A percentile compares a stretch with the other conserved stretches of the same genome.
Conservation (phyloP, 92 coral and sea anemone species). For the Phymanthus crucifer region DNA sequence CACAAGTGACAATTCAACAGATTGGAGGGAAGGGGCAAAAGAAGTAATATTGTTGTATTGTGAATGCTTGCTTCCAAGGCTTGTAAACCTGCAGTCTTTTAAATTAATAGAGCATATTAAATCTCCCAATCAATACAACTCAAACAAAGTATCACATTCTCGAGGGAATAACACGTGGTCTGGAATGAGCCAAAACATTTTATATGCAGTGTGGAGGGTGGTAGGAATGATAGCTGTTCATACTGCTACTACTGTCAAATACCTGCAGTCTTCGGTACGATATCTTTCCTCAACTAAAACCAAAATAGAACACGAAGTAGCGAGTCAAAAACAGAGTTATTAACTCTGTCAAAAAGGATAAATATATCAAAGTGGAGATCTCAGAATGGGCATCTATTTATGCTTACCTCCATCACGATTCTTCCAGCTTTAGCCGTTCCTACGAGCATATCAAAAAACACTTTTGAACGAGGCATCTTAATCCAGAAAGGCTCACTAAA, state of each 20-base stretch:
- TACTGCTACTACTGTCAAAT: not conserved
- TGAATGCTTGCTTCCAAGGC: too few species aligned
- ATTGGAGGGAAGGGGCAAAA: too few species aligned
- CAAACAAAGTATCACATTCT: too few species aligned
- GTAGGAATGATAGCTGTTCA: not conserved
- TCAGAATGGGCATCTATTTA: too few species aligned
- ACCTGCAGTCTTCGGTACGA: slow-evolving; percentile 96
- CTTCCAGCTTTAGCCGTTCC: slow-evolving; percentile 68
- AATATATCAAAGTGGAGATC: not conserved
- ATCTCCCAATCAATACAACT: too few species aligned
- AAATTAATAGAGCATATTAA: too few species aligned
- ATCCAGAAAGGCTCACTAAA: not conserved
- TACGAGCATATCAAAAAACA: slow-evolving; percentile 70
- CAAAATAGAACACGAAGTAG: not conserved
- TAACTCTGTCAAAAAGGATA: not conserved
- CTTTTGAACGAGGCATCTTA: slow-evolving; percentile 60
- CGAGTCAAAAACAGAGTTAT: not conserved
- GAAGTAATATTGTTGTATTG: too few species aligned
- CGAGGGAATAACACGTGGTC: too few species aligned
- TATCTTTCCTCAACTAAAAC: slow-evolving; percentile 75
- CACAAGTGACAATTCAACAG: too few species aligned
- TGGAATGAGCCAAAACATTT: too few species aligned
- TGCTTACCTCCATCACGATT: slow-evolving; percentile 73
- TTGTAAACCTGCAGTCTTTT: too few species aligned
- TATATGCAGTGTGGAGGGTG: too few species aligned